A percentile compares a stretch with the other conserved stretches of the same genome.
Conservation (phyloP, 2,888 invertebrate genomes). For the Blera fallax region DNA sequence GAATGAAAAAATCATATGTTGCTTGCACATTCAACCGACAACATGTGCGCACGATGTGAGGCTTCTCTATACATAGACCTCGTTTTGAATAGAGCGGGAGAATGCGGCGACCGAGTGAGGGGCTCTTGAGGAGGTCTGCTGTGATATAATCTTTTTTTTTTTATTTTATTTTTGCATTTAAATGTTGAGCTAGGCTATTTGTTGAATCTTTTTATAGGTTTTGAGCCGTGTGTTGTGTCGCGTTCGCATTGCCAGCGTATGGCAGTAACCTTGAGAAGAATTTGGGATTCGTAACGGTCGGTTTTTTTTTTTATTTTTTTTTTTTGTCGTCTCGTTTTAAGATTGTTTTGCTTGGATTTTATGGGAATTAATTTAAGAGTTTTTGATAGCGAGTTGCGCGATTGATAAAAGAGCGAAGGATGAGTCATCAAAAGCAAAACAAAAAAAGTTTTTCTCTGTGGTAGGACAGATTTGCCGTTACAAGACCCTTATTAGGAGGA, state of each 20-base stretch:
- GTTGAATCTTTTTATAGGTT: not conserved
- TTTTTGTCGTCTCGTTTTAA: not conserved
- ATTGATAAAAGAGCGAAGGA: not conserved
- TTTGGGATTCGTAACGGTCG: not conserved
- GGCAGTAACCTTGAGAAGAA: not conserved
- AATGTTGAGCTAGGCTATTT: not conserved
- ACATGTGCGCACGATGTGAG: not conserved
- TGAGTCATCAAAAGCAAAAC: no score
- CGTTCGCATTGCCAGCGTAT: not conserved
- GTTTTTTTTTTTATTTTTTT: not conserved
- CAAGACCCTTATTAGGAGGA: no score
- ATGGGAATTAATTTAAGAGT: no score
- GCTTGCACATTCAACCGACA: not conserved
- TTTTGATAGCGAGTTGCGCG: not conserved
- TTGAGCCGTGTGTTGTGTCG: not conserved
- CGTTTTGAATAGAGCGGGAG: not conserved
- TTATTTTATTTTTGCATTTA: not conserved
- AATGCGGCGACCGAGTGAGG: not conserved
- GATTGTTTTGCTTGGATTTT: not conserved
- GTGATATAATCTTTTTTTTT: not conserved
- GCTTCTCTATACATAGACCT: not conserved
- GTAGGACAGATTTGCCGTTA: no score
- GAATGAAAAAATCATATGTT: not conserved
- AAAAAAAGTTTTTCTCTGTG: no score
- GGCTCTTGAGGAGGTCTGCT: not conserved